phyloP scores from a whole-genome alignment of 2,888 invertebrate genomes.

The Calliphora vomitoria region DNA sequence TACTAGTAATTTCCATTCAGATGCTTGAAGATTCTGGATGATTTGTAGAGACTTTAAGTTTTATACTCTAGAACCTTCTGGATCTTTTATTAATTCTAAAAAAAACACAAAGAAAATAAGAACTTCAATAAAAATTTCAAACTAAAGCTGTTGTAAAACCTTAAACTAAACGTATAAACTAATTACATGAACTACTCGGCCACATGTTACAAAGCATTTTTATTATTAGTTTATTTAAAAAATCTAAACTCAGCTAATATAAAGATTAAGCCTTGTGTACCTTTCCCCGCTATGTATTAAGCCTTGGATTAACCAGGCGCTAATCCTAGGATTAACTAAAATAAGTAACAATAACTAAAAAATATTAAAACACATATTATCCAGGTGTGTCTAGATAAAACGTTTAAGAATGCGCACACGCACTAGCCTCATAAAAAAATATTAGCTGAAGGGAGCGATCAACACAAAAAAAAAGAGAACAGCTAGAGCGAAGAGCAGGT shows the following conservation, averaged over 20 bases:
- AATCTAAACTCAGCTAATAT: constrained; percentile 28
- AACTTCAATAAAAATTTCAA: background rate
- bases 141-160: too few relatives aligned
- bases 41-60: too few relatives aligned
- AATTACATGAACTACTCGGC: background rate
- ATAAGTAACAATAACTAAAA: constrained; percentile 26
- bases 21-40: too few relatives aligned
- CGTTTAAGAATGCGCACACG: background rate
- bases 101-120: background rate
- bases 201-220: background rate
- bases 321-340: constrained; percentile 45
- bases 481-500: constrained; percentile 16
- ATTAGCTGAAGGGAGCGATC: background rate
- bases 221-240: constrained; percentile 6
- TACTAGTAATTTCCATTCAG: too few relatives aligned
- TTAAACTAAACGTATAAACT: constrained; percentile 2
- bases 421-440: background rate
- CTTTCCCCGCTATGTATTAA: constrained; percentile 31
- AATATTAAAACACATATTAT: constrained; percentile 13
- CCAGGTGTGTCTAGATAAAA: constrained; percentile 4
- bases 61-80: too few relatives aligned
- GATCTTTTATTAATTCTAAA: too few relatives aligned
- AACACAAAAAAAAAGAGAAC: background rate
- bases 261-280: constrained; percentile 23
- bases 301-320: constrained; percentile 29